A percentile compares a stretch with the other conserved stretches of the same genome.
These are phyloP conservation scores for Holotrichia oblita DNA, from an alignment of 1,140 invertebrate genomes.

Conservation along the genomic window DNA sequence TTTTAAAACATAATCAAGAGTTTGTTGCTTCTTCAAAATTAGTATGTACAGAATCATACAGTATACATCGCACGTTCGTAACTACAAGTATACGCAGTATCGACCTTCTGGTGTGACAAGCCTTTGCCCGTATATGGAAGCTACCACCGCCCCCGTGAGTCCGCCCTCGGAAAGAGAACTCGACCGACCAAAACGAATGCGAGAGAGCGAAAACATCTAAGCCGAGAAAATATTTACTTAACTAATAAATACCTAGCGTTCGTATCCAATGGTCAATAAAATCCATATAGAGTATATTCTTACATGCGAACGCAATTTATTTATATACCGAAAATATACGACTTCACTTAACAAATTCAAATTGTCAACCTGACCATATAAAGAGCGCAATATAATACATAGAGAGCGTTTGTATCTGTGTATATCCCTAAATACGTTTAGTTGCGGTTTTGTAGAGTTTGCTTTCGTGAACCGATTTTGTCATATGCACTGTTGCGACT, in stretches of 20 bases:
- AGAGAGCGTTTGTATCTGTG: not conserved
- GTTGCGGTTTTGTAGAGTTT: not conserved
- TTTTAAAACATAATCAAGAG: no score
- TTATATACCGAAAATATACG: constrained; percentile 30
- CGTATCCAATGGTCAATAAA: constrained; percentile 38
- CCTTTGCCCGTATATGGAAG: constrained; percentile 38
- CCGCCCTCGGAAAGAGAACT: constrained; percentile 30
- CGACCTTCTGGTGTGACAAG: constrained; percentile 37
- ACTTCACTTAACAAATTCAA: constrained; percentile 33
- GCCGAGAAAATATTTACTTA: constrained; percentile 27
- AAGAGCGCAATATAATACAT: not conserved
- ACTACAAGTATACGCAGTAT: not conserved
- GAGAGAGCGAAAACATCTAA: constrained; percentile 31
- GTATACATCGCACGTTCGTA: not conserved
- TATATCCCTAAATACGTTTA: no score
- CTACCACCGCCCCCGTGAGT: constrained; percentile 33
- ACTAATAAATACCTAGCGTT: constrained; percentile 34
- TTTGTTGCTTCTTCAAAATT: not conserved
- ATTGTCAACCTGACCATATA: constrained; percentile 27
- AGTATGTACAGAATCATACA: not conserved
- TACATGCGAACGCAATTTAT: constrained; percentile 8
- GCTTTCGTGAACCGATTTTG: constrained; percentile 6
- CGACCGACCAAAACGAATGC: no score
- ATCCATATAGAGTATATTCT: constrained; percentile 39
- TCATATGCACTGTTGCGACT: not conserved